Evolutionary conservation across 2,888 invertebrate species (phyloP), one percentile per base, ranked within the genome.

Genomic region (Antheraea yamamai): DNA sequence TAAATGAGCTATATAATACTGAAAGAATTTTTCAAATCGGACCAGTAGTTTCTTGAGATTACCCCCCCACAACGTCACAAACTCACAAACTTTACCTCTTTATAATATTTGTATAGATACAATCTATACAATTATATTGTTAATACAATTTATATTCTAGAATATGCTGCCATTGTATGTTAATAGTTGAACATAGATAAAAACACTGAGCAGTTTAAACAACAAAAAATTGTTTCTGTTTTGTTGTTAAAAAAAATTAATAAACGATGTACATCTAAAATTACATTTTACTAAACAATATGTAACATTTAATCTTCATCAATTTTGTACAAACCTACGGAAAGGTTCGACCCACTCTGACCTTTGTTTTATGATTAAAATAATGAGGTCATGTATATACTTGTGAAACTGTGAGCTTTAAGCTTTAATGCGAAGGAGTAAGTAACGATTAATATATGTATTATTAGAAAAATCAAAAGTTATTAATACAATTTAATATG

Each of bases 321-420:
- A 68, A 68, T 35, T 18, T 30, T 7, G 30, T 30, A 30, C 35
- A 39, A 39, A 39, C 30, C 7, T 35, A 35, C 26, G 30, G 35
- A 68, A 68, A 68, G 30, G 20, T 35, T 20, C 35, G 30, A 30
- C 68, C 35, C 30, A 30, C 68, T 30, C 68, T 68, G 68, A 68
- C 68, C 68, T 68, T 68, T 68, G 35, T 68, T 68, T 68, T 30
- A 68, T 68, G 68, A 68, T 35, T 30, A 68, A 18, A 68, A 30
- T 30, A 23, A 61, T 61, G 23, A 23, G 23, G 23, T 61, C 20
- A 58, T 58, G n/a, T n/a, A 23, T 58, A 20, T 58, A 61, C 23
- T 61, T 23, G 61, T 23, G 20, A 55, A 55, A 7, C 18, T 55
- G 55, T 20, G 7, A 55, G 7, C 52, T 55, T 55, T 61, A 61